phyloP scores from a whole-genome alignment of 2,113 vertebrate species.

The Cathartes aura region DNA sequence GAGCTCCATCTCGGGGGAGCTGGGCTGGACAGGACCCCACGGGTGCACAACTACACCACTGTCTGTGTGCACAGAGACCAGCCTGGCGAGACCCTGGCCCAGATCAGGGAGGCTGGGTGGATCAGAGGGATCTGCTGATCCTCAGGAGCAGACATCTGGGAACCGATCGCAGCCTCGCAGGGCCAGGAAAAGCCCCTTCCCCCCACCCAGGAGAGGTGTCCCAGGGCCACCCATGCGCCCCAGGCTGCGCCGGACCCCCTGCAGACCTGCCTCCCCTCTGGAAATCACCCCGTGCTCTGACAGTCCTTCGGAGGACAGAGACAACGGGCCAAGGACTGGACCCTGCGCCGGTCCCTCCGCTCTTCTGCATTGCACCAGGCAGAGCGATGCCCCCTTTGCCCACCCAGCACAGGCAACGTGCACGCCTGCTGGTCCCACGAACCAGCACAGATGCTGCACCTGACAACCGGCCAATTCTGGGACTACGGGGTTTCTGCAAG shows the following conservation, averaged over 20 bases:
- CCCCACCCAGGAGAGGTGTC: not conserved
- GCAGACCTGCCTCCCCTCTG: not conserved
- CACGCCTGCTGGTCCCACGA: not conserved
- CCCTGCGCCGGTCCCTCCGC: not conserved
- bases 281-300: not conserved
- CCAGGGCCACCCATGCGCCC: not conserved
- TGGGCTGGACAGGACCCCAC: not conserved
- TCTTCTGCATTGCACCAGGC: not conserved
- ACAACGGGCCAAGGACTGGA: not conserved
- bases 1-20: not conserved
- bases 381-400: not conserved
- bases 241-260: not conserved
- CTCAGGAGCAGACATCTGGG: not conserved
- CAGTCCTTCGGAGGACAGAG: not conserved
- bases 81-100: fast-evolving
- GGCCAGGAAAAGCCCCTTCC: not conserved
- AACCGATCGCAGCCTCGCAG: fast-evolving
- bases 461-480: not conserved
- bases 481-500: not conserved
- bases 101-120: not conserved
- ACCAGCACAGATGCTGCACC: not conserved
- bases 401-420: not conserved
- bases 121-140: not conserved
- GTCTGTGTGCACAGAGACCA: not conserved
- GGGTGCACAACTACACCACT: not conserved